Percentiles rank a stretch among this genome's conserved stretches.
Evolutionary conservation across 2,113 vertebrate genomes (phyloP).

Genomic region (Oophaga pumilio): DNA sequence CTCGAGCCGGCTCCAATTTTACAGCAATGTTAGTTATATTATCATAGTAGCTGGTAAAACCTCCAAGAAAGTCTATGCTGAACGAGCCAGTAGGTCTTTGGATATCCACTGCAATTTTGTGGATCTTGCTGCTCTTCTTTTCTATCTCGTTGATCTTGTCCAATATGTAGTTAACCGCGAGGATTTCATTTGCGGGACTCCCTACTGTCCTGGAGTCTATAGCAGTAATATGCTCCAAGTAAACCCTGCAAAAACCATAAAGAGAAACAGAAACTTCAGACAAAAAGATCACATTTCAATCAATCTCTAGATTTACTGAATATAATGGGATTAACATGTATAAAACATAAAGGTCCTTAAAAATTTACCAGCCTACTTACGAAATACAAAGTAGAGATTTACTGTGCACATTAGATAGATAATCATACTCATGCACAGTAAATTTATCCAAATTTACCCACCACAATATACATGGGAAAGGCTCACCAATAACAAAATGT

Average conservation of each 20-base stretch:
- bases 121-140: slow-evolving; percentile 71
- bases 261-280: background rate
- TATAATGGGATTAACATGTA: background rate
- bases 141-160: slow-evolving; percentile 83
- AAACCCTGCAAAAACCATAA: slow-evolving; percentile 74
- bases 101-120: slow-evolving; percentile 82
- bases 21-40: slow-evolving; percentile 91
- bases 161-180: slow-evolving; percentile 88
- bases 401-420: no score
- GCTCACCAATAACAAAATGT: background rate
- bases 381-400: no score
- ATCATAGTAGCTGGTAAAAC: slow-evolving; percentile 96
- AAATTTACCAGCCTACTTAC: no score
- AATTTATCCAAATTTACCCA: background rate
- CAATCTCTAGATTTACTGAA: background rate
- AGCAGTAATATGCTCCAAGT: slow-evolving; percentile 89
- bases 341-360: no score
- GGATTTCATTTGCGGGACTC: slow-evolving; percentile 90
- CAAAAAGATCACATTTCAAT: background rate
- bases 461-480: background rate
- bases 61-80: slow-evolving; percentile 94
- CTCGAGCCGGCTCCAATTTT: slow-evolving; percentile 83
- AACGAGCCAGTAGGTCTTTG: slow-evolving; percentile 93
- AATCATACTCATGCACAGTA: no score
- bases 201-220: slow-evolving; percentile 90